phyloP scores from a whole-genome alignment of 2,113 vertebrate genomes.

The Psilopsiagon aurifrons region DNA sequence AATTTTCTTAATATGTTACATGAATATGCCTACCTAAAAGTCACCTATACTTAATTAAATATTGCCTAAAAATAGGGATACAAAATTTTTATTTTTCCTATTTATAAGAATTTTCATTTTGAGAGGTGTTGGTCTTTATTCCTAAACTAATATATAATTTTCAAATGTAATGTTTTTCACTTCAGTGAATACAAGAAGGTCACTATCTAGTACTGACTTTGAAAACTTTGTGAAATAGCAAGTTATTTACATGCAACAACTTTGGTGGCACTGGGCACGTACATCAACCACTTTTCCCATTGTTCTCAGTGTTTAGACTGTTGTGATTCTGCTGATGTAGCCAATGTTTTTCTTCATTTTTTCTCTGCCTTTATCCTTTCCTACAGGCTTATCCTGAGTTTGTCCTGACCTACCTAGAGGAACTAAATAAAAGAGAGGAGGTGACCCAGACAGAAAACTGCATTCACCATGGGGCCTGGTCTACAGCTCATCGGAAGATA shows the following conservation, averaged over 20 bases:
- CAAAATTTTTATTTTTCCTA: not conserved
- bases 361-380: conserved; percentile 60
- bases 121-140: not conserved
- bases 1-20: not conserved
- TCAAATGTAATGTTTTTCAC: not conserved
- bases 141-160: not conserved
- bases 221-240: not conserved
- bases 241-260: not conserved
- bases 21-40: not conserved
- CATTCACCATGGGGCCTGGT: conserved; percentile 57
- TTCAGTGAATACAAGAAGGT: not conserved
- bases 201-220: not conserved
- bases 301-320: not conserved
- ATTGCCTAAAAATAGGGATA: not conserved
- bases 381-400: conserved; percentile 77
- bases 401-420: conserved; percentile 80
- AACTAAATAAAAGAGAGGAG: conserved; percentile 70
- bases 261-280: not conserved
- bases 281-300: not conserved
- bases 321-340: conserved; percentile 19
- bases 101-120: not conserved
- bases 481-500: conserved; percentile 53
- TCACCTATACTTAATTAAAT: not conserved
- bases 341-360: conserved; percentile 19
- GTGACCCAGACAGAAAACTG: conserved; percentile 67